A percentile compares a stretch with the other conserved stretches of the same genome.
phyloP scores from a whole-genome alignment of 2,113 vertebrate genomes.

The Empidonax alnorum region DNA sequence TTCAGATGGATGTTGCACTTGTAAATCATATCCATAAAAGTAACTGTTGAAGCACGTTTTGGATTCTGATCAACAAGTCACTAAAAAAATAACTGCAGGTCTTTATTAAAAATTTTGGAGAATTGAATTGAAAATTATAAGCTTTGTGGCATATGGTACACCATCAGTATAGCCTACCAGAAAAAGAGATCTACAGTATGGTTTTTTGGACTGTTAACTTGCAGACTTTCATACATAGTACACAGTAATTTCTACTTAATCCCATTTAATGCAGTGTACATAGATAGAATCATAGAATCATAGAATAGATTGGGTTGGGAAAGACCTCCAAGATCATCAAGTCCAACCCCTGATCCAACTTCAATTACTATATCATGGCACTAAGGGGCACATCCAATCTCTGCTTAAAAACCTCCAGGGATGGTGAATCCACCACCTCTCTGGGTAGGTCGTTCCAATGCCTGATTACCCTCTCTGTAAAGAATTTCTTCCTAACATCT shows the following conservation, averaged over 20 bases:
- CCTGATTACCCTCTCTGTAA: no score
- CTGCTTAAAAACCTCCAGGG: no score
- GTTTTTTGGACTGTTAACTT: background rate
- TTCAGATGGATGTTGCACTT: background rate
- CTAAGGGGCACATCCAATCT: no score
- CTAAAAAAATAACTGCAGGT: background rate
- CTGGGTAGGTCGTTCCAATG: no score
- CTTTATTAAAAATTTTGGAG: background rate
- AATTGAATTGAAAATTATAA: background rate
- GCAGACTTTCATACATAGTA: background rate
- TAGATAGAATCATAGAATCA: no score
- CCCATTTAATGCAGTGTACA: background rate
- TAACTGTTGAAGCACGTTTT: background rate
- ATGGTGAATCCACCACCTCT: no score
- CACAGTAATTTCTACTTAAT: background rate
- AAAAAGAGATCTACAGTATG: background rate
- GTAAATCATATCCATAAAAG: background rate
- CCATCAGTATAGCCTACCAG: background rate
- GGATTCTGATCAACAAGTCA: background rate
- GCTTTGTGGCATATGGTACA: background rate
- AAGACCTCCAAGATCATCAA: no score
- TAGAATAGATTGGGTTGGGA: no score
- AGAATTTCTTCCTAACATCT: no score
- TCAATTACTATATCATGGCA: no score
- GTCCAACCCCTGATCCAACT: no score